phyloP scores from a whole-genome alignment of 2,888 invertebrate species.

The Eupithecia tripunctaria region DNA sequence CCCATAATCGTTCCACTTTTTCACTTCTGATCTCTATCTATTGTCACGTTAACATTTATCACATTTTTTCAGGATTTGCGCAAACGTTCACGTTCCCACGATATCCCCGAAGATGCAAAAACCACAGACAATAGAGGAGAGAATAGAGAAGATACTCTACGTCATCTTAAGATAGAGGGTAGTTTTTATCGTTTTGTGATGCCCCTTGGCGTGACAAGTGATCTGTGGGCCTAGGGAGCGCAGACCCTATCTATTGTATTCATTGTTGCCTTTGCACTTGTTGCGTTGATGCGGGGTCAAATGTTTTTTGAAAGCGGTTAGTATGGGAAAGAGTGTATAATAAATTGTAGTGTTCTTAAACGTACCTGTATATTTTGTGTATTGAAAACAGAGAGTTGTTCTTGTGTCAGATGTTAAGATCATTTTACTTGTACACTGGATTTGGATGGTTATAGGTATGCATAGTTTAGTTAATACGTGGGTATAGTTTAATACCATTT shows the following conservation, averaged over 20 bases:
- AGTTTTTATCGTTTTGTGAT: conserved; percentile 51
- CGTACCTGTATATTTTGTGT: not conserved
- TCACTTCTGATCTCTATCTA: conserved; percentile 25
- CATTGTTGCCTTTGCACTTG: conserved; percentile 70
- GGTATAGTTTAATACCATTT: not conserved
- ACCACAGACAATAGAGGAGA: conserved; percentile 55
- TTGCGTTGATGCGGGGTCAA: conserved; percentile 43
- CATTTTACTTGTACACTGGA: too few species aligned
- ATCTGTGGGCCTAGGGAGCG: conserved; percentile 52
- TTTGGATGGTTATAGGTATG: too few species aligned
- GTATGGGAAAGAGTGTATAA: not conserved
- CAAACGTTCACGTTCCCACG: conserved; percentile 60
- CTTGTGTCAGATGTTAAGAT: too few species aligned
- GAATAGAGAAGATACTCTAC: conserved; percentile 64
- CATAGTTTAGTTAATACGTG: not conserved
- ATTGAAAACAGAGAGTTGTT: too few species aligned
- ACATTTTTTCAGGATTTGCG: conserved; percentile 54
- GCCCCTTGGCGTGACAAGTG: conserved; percentile 73
- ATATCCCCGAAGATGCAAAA: conserved; percentile 64
- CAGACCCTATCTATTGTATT: conserved; percentile 54
- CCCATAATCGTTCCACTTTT: conserved; percentile 13
- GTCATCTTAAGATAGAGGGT: conserved; percentile 57
- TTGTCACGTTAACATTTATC: conserved; percentile 40
- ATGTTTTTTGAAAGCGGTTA: conserved; percentile 15
- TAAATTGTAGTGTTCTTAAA: not conserved